phyloP scores from a whole-genome alignment of 1,140 invertebrate genomes.

The Manduca sexta region DNA sequence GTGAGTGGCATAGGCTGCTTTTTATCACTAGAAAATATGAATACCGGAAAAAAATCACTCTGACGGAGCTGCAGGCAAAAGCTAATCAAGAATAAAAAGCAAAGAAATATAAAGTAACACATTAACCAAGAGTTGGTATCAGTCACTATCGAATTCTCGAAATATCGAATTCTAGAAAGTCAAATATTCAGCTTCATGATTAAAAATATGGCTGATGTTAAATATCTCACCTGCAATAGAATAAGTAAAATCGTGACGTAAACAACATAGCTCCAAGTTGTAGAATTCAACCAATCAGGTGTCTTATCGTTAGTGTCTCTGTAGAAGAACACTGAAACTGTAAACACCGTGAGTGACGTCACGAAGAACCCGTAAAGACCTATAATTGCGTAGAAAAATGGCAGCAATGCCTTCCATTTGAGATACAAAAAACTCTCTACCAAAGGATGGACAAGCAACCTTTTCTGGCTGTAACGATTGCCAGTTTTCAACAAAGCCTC shows the following conservation, averaged over 20 bases:
- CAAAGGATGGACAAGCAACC: constrained; percentile 71
- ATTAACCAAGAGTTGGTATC: too few species aligned
- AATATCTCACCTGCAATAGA: constrained; percentile 51
- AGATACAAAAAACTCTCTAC: constrained; percentile 73
- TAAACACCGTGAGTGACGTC: constrained; percentile 49
- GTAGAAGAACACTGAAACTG: constrained; percentile 56
- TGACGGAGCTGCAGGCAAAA: too few species aligned
- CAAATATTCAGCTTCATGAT: too few species aligned
- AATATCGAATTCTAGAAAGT: too few species aligned
- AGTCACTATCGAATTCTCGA: too few species aligned
- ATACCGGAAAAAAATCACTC: too few species aligned
- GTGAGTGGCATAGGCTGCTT: too few species aligned
- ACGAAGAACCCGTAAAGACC: constrained; percentile 68
- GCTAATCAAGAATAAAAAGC: too few species aligned
- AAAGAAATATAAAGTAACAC: too few species aligned
- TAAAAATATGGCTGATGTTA: too few species aligned
- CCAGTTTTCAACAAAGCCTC: constrained; percentile 68
- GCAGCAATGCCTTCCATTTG: constrained; percentile 72
- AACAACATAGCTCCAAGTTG: constrained; percentile 44
- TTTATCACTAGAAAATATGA: too few species aligned
- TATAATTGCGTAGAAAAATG: constrained; percentile 71
- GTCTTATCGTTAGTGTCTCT: constrained; percentile 35
- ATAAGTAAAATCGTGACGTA: constrained; percentile 44
- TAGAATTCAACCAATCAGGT: constrained; percentile 34
- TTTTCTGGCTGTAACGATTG: constrained; percentile 61